phyloP scores from a whole-genome alignment of 2,888 invertebrate genomes.

The Lycocerus yunnanus region DNA sequence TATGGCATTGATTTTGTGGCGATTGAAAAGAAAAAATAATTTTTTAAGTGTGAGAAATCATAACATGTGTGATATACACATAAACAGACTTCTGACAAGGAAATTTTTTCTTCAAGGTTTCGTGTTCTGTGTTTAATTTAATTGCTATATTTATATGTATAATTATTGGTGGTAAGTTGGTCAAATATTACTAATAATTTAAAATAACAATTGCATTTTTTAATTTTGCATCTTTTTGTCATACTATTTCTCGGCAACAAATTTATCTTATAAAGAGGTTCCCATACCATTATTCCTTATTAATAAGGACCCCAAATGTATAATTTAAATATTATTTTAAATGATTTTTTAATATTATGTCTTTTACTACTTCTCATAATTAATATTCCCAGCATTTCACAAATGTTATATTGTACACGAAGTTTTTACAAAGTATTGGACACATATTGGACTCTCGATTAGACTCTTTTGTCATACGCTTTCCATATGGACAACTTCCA shows the following conservation, averaged over 20 bases:
- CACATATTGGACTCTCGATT: neutral
- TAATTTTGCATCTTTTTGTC: slow-evolving; percentile 20
- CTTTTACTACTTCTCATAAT: neutral
- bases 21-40: slow-evolving; percentile 4
- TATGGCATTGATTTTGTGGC: slow-evolving; percentile 12
- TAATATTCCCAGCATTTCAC: neutral
- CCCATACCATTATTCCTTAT: neutral
- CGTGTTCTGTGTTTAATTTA: neutral
- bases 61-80: slow-evolving; percentile 15
- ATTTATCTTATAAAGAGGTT: neutral
- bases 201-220: slow-evolving; percentile 8
- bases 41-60: slow-evolving; percentile 17
- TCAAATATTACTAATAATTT: slow-evolving; percentile 12
- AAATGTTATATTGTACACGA: neutral
- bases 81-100: slow-evolving; percentile 12
- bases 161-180: neutral
- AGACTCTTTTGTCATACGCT: neutral
- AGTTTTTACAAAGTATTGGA: neutral
- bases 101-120: neutral
- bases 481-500: neutral
- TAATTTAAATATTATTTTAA: neutral
- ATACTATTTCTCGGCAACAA: neutral
- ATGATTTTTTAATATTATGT: neutral
- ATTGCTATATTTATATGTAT: neutral
- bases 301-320: neutral